These are phyloP conservation scores for Rhagium mordax DNA, from an alignment of 2,888 invertebrate genomes.

Conservation along the genomic window DNA sequence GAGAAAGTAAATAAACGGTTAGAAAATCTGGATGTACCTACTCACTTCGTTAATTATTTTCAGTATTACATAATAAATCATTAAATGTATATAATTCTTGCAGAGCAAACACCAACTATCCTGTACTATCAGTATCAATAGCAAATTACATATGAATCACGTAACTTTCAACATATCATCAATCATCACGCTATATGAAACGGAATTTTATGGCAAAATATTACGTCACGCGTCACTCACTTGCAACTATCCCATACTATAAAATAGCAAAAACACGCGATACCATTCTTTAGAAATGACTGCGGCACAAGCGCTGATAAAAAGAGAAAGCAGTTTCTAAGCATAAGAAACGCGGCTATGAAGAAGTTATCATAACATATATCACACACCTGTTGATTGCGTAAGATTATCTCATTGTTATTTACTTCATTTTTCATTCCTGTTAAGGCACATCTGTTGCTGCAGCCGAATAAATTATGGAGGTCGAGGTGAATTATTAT, in stretches of 20 bases:
- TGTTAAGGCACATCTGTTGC: constrained; percentile 5
- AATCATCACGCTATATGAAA: background rate
- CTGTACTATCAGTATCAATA: background rate
- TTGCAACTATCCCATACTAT: background rate
- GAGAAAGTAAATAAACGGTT: too few species aligned
- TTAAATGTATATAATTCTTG: background rate
- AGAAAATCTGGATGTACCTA: too few species aligned
- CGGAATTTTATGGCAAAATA: background rate
- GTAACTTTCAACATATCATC: background rate
- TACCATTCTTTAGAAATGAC: background rate
- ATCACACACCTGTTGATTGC: constrained; percentile 28
- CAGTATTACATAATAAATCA: background rate
- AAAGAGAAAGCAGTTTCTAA: constrained; percentile 29
- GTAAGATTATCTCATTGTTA: constrained; percentile 18
- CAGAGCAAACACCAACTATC: background rate
- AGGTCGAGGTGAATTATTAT: background rate
- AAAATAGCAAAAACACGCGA: background rate
- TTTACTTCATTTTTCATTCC: constrained; percentile 5
- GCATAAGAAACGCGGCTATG: background rate
- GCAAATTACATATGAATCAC: background rate
- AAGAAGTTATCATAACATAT: constrained; percentile 17
- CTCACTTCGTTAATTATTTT: too few species aligned
- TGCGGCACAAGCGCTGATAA: background rate
- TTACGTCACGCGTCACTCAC: background rate
- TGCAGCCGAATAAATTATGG: background rate